Conservation (phyloP, 2,797 vertebrate species). For the Brachyrhaphis roseni region DNA sequence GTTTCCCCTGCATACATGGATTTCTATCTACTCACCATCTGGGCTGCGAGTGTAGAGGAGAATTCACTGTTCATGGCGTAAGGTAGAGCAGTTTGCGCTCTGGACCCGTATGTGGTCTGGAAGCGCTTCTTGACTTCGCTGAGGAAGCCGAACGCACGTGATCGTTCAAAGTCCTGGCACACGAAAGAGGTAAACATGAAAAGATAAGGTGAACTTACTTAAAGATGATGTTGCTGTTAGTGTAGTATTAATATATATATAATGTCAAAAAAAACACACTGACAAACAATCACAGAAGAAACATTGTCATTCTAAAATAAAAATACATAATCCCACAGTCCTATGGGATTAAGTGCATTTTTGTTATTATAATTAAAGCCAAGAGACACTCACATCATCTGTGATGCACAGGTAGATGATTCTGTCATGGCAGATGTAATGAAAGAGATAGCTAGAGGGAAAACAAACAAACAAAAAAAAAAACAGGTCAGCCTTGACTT, state of each 20-base stretch:
- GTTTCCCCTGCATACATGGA: not conserved
- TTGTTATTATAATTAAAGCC: not conserved
- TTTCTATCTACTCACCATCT: conserved; percentile 89
- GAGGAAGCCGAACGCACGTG: conserved; percentile 94
- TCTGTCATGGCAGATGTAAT: conserved; percentile 99
- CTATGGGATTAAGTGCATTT: not conserved
- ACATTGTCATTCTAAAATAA: not conserved
- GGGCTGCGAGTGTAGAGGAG: conserved; percentile 92
- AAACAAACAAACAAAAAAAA: conserved; percentile 21
- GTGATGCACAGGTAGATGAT: conserved; percentile 98
- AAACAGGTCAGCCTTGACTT: not conserved
- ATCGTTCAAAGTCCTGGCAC: conserved; percentile 93
- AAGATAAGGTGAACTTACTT: not conserved
- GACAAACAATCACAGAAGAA: not conserved
- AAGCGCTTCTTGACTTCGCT: conserved; percentile 96
- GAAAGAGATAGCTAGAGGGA: conserved; percentile 92
- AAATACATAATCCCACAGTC: not conserved
- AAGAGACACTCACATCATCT: conserved; percentile 91
- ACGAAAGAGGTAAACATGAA: not conserved
- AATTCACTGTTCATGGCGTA: conserved; percentile 99
- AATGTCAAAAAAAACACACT: not conserved
- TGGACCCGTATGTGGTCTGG: conserved; percentile 96
- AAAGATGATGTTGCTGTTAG: not conserved
- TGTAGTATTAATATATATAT: not conserved
- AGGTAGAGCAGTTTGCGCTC: conserved; percentile 97